Evolutionary conservation across 1,140 invertebrate genomes (phyloP).

Genomic region (Apis cerana): DNA sequence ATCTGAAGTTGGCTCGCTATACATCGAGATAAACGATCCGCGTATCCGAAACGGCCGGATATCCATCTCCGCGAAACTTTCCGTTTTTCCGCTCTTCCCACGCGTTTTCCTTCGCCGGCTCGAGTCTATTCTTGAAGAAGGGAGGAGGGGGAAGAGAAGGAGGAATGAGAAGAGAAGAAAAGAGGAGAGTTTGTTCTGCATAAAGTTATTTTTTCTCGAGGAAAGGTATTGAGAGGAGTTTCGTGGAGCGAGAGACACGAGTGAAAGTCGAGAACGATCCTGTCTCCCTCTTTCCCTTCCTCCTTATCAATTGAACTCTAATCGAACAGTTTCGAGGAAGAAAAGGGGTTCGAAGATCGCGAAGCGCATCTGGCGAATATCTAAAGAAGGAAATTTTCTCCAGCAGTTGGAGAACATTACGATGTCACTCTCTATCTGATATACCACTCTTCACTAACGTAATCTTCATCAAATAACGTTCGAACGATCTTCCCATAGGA

Average conservation of each 20-base stretch:
- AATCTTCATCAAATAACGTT: neutral
- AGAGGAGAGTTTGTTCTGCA: too few relatives aligned
- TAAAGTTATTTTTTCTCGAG: neutral
- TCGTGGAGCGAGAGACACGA: neutral
- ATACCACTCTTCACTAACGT: too few relatives aligned
- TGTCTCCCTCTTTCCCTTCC: too few relatives aligned
- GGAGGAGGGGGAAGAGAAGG: neutral
- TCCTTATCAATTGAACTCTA: conserved; percentile 19
- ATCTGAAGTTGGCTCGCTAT: neutral
- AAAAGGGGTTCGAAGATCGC: conserved; percentile 4
- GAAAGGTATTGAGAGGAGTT: neutral
- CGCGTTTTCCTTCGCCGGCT: too few relatives aligned
- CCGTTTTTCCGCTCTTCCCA: neutral
- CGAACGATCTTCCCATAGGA: too few relatives aligned
- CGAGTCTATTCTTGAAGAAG: neutral
- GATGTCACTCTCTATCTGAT: conserved; percentile 47
- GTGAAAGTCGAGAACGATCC: conserved; percentile 27
- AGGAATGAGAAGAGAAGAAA: too few relatives aligned
- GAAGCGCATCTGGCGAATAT: conserved; percentile 41
- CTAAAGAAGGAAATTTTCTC: conserved; percentile 30
- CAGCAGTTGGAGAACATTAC: neutral
- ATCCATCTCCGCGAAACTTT: neutral
- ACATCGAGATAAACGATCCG: conserved; percentile 15
- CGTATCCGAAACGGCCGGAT: neutral
- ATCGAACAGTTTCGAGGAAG: conserved; percentile 23